Evolutionary conservation across 1,140 invertebrate genomes (phyloP), one percentile per base, ranked within the genome.

Genomic region (Temnothorax curvispinosus): DNA sequence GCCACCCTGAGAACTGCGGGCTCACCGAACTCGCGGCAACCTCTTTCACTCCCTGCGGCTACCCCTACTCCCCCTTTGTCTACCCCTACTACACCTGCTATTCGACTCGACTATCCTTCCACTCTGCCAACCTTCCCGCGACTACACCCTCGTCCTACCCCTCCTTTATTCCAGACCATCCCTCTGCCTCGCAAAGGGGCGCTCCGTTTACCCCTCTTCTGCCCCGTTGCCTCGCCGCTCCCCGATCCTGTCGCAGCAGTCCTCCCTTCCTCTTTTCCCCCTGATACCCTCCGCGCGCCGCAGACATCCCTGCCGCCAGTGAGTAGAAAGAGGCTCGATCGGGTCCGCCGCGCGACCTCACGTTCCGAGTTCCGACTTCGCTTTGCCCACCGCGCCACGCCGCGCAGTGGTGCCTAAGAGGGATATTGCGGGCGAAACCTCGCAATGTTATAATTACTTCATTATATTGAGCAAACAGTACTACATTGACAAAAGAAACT

Each of bases 311-410:
- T 21, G 35, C 21, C 38, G 27, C 27, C 27, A 11, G 65, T 47
- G 67, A 84, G 80, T 60, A 60, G 69, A 84, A 75, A 84, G 80
- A 84, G 69, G 80, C 69, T 74, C 80, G 80, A 84, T 84, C 54
- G 69, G 80, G 27, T 84, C 69, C 67, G 77, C 60, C 77, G 60
- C n/a, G 18, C 77, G 67, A 82, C 67, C 54, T 82, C 80, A 60
- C 80, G 27, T 82, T 71, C 54, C 71, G 54, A 84, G 27, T 82
- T 71, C 54, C 71, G 54, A 84, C 80, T 84, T 75, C 41, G 13
- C 69, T 75, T 21, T 54, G 41, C 69, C 50, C 58, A 58, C 38
- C 44, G 11, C 62, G 76, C 47, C 47, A 11, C 56, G 32, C 21
- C 52, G 62, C 52, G 27, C 80, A 41, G 69, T 38, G 80, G 7